These are phyloP conservation scores for Cylindroiulus punctatus DNA, from an alignment of 2,888 invertebrate species.

Conservation along the genomic window DNA sequence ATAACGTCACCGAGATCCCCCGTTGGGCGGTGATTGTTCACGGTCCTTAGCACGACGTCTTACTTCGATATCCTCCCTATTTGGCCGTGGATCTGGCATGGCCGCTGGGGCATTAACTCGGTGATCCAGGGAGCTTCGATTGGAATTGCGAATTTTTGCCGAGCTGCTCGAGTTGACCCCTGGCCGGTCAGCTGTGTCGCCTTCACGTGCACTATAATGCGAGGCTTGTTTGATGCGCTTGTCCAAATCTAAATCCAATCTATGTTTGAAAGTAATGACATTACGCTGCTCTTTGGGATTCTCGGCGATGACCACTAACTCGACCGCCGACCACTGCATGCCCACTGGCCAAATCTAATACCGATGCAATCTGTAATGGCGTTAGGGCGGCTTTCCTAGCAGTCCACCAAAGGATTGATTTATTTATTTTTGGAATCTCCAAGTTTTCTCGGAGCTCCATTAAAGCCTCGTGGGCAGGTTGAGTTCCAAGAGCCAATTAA, in stretches of 20 bases:
- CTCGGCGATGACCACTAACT: constrained; percentile 10
- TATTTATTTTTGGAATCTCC: not conserved
- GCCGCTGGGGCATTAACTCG: constrained; percentile 4
- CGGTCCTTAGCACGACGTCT: not conserved
- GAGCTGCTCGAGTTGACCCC: not conserved
- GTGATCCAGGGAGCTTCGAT: not conserved
- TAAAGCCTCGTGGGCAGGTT: not conserved
- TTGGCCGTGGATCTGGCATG: not conserved
- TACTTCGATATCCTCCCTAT: not conserved
- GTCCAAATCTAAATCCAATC: constrained; percentile 43
- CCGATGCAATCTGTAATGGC: constrained; percentile 19
- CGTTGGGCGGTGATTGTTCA: not conserved
- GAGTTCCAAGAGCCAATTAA: not conserved
- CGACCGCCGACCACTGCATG: constrained; percentile 32
- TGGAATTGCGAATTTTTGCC: not conserved
- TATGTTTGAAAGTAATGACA: constrained; percentile 42
- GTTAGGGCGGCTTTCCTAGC: constrained; percentile 13
- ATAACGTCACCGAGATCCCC: not conserved
- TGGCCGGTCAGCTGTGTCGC: not conserved
- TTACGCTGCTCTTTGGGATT: constrained; percentile 43
- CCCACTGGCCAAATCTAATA: constrained; percentile 47
- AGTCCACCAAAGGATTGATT: not conserved
- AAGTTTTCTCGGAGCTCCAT: not conserved
- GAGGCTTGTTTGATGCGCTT: constrained; percentile 14
- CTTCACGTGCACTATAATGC: not conserved